Evolutionary conservation across 2,797 vertebrate species (phyloP), one percentile per base, ranked within the genome.

Genomic region (Lagorchestes hirsutus): DNA sequence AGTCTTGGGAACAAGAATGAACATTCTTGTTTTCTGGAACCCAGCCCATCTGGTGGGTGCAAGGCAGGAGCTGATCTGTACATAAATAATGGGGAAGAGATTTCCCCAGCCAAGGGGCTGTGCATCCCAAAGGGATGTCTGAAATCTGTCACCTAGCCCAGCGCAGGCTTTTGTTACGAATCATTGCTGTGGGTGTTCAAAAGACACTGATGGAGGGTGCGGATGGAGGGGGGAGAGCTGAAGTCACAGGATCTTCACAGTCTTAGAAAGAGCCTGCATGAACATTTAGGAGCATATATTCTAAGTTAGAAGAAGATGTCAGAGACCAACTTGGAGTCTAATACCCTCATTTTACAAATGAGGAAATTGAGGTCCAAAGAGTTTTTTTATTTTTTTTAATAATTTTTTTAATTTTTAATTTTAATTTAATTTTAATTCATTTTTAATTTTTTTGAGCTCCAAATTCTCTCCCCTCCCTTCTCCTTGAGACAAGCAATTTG

Each of bases 1-100:
- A 22, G 40, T 82, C 74, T 24, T 46, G 27, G 22, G 22, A 46
- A 82, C 74, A 82, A 31, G 40, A 82, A 82, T 82, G 40, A 46
- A 46, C 74, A 82, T 82, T 82, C 74, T 46, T 46, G 40, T 46
- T 82, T 82, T 82, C 40, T 82, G 74, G 74, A 82, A 46, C 40
- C 10, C 74, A 82, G 74, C 74, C 74, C 74, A 82, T 82, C 74
- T 82, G 40, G 74, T 82, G 74, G 74, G 74, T 46, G 74, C 74
- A 11, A 82, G 74, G 74, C 74, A 82, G 74, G 74, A 46, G 40
- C 74, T 82, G 74, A 82, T 82, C 40, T 46, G 74, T 82, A 82
- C 74, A 82, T 82, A 82, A 82, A 82, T 46, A 82, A 82, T 82
- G 74, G 74, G 74, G 74, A 82, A 82, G 74, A 82, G 74, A 82